A percentile compares a stretch with the other conserved stretches of the same genome.
These are phyloP conservation scores for Tenthredo livida DNA, from an alignment of 2,888 invertebrate species.

Conservation along the genomic window DNA sequence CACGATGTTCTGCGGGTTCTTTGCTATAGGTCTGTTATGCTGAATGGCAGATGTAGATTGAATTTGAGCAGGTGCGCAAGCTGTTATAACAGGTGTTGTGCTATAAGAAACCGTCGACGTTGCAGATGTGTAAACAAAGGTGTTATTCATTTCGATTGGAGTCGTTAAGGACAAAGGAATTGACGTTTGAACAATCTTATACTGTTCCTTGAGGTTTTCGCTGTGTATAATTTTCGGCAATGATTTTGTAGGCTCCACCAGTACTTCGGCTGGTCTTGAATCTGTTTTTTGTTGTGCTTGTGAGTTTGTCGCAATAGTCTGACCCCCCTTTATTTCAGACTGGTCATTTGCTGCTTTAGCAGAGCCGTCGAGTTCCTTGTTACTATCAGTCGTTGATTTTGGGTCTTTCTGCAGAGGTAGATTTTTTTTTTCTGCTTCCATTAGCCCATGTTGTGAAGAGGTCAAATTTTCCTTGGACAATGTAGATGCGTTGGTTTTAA, in stretches of 20 bases:
- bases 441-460: not conserved
- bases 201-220: slow-evolving; percentile 71
- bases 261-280: not conserved
- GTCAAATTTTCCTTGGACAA: not conserved
- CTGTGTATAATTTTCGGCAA: slow-evolving; percentile 72
- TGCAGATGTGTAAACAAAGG: slow-evolving; percentile 39
- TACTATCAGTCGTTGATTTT: slow-evolving; percentile 5
- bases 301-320: not conserved
- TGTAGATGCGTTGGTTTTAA: slow-evolving; percentile 64
- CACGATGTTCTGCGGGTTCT: not conserved
- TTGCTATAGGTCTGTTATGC: slow-evolving; percentile 22
- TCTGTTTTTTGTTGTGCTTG: not conserved
- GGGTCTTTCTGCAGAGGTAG: not conserved
- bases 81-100: not conserved
- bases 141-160: slow-evolving; percentile 23
- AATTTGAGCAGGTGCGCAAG: slow-evolving; percentile 30
- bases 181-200: slow-evolving; percentile 70
- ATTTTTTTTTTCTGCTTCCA: slow-evolving; percentile 3
- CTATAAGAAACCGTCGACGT: slow-evolving; percentile 35
- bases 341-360: not conserved
- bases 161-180: slow-evolving; percentile 50
- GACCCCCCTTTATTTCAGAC: slow-evolving; percentile 6
- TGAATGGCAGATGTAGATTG: slow-evolving; percentile 29
- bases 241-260: slow-evolving; percentile 61
- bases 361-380: not conserved